Base-by-base conservation (phyloP, 2,888 invertebrate genomes). In the Macaria liturata region DNA sequence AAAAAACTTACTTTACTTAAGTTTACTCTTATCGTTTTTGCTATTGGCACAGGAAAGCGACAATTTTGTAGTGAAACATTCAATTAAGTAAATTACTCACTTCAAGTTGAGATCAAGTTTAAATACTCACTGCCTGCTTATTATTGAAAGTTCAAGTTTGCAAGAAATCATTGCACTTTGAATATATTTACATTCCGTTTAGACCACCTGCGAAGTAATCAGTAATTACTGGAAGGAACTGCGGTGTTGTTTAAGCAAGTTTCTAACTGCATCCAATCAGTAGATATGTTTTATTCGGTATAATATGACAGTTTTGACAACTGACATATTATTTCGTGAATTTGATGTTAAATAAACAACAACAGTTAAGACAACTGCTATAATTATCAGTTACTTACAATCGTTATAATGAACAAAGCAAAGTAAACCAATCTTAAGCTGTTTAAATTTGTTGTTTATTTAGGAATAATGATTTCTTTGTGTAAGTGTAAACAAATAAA, bases 151-250 rank as follows among this genome's bases (percentile, higher is more conserved):
- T 66, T 65, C 64, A 66, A 69, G 75, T 73, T 74, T 75, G 68
- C 71, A 69, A 75, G 69, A 79, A 83, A 84, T 84, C 81, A 85
- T 81, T 72, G 80, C 74, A 80, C 76, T 84, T 71, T 57, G 64
- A 69, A 68, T 74, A 70, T 74, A 82, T 82, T 80, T 80, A 77
- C 76, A 81, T 84, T 81, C 79, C 79, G 71, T 74, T 67, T 67
- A 75, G 87, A 86, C 87, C 87, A 83, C 88, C 85, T 81, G 80
- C 73, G 80, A 75, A 80, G 71, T 66, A 74, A 78, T 81, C 73
- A 77, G 78, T 79, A 83, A 84, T 85, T 85, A 83, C 76, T 68
- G 57, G 78, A 79, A 83, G 84, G 84, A 85, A 83, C 76, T 69
- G 57, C 43, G 66, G 71, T 20, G 61, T 71, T 70, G 66, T 68